Conservation (phyloP, 2,888 invertebrate species). For the Esperia sulphurella region DNA sequence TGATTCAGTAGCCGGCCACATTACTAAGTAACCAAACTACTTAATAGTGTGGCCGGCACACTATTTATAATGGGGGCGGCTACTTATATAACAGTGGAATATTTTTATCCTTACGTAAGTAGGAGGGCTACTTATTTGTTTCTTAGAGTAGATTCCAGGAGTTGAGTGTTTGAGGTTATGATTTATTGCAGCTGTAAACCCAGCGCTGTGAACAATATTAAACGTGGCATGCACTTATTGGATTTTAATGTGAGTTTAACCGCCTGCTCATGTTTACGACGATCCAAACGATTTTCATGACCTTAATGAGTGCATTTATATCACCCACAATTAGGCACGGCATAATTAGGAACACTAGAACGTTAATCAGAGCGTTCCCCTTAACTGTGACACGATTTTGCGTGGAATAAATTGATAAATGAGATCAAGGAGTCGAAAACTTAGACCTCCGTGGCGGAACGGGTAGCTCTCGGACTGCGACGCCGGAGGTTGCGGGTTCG, state of each 20-base stretch:
- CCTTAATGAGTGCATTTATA: constrained; percentile 20
- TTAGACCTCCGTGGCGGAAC: too few species aligned
- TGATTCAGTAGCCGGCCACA: too few species aligned
- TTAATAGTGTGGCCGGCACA: too few species aligned
- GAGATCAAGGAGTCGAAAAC: too few species aligned
- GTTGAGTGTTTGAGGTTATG: background rate
- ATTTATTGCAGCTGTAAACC: background rate
- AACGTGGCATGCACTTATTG: constrained; percentile 13
- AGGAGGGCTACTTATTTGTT: too few species aligned
- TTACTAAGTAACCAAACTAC: too few species aligned
- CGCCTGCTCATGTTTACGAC: constrained; percentile 4
- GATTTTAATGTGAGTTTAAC: constrained; percentile 27
- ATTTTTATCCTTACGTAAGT: too few species aligned
- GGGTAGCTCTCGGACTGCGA: too few species aligned
- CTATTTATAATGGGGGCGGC: too few species aligned
- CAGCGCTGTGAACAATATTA: background rate
- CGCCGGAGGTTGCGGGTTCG: too few species aligned
- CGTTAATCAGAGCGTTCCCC: constrained; percentile 2
- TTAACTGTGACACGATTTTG: background rate
- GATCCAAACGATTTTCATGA: constrained; percentile 13
- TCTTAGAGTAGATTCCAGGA: too few species aligned
- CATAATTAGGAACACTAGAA: background rate
- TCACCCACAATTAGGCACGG: constrained; percentile 1
- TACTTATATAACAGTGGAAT: too few species aligned
- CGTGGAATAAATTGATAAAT: background rate